Evolutionary conservation across 2,113 vertebrate genomes (phyloP).

Genomic region (Rhinolophus ferrumequinum): DNA sequence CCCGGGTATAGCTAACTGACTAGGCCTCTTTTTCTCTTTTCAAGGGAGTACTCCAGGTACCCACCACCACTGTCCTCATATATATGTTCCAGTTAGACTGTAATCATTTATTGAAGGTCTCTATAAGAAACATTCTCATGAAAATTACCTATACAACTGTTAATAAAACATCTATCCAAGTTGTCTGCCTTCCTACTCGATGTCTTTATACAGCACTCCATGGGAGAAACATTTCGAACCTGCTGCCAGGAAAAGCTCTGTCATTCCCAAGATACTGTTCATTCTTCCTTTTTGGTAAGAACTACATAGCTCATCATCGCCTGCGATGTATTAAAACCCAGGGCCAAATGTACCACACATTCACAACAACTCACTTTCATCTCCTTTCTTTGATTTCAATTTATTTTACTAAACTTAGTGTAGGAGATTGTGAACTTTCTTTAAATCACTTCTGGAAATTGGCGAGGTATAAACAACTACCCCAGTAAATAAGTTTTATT

Average conservation of each 20-base stretch:
- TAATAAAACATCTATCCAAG: constrained; percentile 37
- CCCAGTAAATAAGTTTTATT: background rate
- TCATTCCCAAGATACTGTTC: background rate
- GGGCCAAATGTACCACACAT: background rate
- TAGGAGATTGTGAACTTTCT: background rate
- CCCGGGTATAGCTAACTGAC: background rate
- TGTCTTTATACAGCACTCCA: background rate
- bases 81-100: background rate
- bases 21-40: background rate
- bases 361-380: background rate
- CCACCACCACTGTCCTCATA: background rate
- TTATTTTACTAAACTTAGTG: constrained; percentile 17
- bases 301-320: background rate
- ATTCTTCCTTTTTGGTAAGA: constrained; percentile 31
- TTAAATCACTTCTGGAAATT: constrained; percentile 24
- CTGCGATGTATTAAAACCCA: background rate
- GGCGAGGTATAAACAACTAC: background rate
- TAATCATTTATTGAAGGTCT: constrained; percentile 17
- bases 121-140: constrained; percentile 19
- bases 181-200: background rate
- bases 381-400: background rate
- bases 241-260: background rate
- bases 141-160: constrained; percentile 11
- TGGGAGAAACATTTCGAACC: background rate
- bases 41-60: background rate